Percentiles rank a stretch among this genome's conserved stretches.
phyloP scores from a whole-genome alignment of 2,113 vertebrate genomes.

The Mesocricetus auratus region DNA sequence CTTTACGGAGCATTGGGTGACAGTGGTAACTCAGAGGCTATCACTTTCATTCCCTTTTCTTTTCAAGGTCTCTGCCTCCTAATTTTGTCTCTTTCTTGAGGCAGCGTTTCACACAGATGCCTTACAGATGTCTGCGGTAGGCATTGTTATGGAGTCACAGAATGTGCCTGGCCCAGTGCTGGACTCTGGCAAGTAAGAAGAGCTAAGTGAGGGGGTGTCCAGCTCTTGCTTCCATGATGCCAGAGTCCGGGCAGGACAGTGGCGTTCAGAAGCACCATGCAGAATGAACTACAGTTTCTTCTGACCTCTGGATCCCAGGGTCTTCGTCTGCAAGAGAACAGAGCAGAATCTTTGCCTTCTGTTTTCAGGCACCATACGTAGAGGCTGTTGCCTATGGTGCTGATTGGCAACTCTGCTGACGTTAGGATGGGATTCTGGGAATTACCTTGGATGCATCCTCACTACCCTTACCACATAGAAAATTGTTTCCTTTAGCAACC shows the following conservation, averaged over 20 bases:
- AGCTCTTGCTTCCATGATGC: not conserved
- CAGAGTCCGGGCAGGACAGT: not conserved
- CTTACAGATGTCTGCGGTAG: not conserved
- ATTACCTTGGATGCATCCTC: not conserved
- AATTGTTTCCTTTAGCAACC: not conserved
- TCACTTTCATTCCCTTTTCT: not conserved
- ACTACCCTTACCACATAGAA: accelerated
- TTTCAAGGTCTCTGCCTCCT: not conserved
- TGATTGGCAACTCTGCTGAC: not conserved
- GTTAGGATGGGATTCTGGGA: not conserved
- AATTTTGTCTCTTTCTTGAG: not conserved
- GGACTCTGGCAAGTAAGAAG: not conserved
- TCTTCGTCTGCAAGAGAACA: not conserved
- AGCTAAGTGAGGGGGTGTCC: not conserved
- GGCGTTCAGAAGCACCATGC: accelerated
- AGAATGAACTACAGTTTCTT: not conserved
- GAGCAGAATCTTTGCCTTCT: not conserved
- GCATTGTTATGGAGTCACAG: not conserved
- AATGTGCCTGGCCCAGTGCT: not conserved
- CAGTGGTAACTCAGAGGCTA: not conserved
- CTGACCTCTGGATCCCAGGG: not conserved
- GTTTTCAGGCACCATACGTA: not conserved
- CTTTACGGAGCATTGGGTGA: not conserved
- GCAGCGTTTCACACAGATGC: not conserved
- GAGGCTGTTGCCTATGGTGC: not conserved